phyloP scores from a whole-genome alignment of 37 sponge, comb jelly and placozoan genomes.

The Geodia barretti region DNA sequence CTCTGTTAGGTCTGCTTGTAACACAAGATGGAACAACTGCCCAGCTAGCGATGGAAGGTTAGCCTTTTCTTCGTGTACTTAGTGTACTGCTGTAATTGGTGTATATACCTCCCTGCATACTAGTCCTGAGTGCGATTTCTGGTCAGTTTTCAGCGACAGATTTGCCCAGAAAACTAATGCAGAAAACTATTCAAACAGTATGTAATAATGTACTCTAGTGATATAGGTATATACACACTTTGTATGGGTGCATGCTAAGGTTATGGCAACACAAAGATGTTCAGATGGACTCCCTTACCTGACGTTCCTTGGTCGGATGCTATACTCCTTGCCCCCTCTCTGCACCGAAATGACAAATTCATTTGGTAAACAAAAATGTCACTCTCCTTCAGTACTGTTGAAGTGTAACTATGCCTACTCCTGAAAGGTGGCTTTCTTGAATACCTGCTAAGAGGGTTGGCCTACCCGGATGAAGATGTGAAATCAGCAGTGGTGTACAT shows the following conservation, averaged over 20 bases:
- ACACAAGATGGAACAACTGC: slow-evolving; percentile 11
- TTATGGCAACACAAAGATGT: slow-evolving; percentile 36
- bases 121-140: not conserved
- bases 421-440: slow-evolving; percentile 43
- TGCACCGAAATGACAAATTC: slow-evolving; percentile 18
- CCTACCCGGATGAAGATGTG: slow-evolving; percentile 55
- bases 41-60: slow-evolving; percentile 26
- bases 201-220: not conserved
- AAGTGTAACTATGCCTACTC: not conserved
- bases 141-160: not conserved
- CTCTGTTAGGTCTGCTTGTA: slow-evolving; percentile 3
- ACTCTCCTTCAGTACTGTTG: not conserved
- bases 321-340: slow-evolving; percentile 24
- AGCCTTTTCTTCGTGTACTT: not conserved
- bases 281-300: slow-evolving; percentile 46
- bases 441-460: slow-evolving; percentile 43
- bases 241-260: too few relatives aligned
- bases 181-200: slow-evolving; percentile 40
- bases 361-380: slow-evolving; percentile 19
- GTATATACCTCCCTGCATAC: too few relatives aligned
- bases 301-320: slow-evolving; percentile 37
- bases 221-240: too few relatives aligned
- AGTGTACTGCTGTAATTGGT: not conserved
- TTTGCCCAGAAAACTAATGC: slow-evolving; percentile 21
- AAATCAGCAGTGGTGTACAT: slow-evolving; percentile 52